Evolutionary conservation across 2,888 invertebrate species (phyloP), one percentile per base, ranked within the genome.

Genomic region (Agrenia bidenticulata): DNA sequence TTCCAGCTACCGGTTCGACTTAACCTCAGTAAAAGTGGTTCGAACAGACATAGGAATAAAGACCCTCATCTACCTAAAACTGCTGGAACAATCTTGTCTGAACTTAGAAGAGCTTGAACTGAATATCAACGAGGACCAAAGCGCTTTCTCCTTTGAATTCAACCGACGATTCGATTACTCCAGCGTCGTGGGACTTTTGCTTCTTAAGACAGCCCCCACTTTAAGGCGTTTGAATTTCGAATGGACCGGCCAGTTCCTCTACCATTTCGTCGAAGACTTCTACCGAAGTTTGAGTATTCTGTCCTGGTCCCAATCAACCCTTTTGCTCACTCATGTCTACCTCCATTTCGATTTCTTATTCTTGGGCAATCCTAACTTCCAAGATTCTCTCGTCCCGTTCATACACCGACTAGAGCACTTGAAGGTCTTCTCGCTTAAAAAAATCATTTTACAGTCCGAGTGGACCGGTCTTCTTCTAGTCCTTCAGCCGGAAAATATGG

Each of bases 301-400:
- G 26, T 58, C 51, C n/a, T 67, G 65, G 61, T 49, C 45, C n/a
- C 45, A 15, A 11, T 42, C 55, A n/a, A 54, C 63, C 11, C 59
- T 68, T 45, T 32, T 64, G 39, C 49, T 73, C 37, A 69, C 67
- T 15, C 57, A 66, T 39, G 53, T 73, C 1, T 56, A 58, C 21
- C 45, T 73, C 24, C 59, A 66, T 23, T 69, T 71, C 32, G 73
- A 73, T 58, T 73, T 70, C 69, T 66, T 73, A 19, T 64, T 66
- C 39, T 27, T 73, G 4, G 66, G 64, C 24, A 67, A 73, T 56
- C 67, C 69, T 19, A 66, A 66, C n/a, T 67, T 73, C 57, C 69
- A 69, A 13, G 26, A 42, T 2, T 51, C 63, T 19, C 32, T 73
- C n/a, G 64, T 73, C 17, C 73, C 70, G 0, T 73, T 73, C 39